A percentile compares a stretch with the other conserved stretches of the same genome.
phyloP scores from a whole-genome alignment of 2,113 vertebrate genomes.

The Leptocoma aspasia region DNA sequence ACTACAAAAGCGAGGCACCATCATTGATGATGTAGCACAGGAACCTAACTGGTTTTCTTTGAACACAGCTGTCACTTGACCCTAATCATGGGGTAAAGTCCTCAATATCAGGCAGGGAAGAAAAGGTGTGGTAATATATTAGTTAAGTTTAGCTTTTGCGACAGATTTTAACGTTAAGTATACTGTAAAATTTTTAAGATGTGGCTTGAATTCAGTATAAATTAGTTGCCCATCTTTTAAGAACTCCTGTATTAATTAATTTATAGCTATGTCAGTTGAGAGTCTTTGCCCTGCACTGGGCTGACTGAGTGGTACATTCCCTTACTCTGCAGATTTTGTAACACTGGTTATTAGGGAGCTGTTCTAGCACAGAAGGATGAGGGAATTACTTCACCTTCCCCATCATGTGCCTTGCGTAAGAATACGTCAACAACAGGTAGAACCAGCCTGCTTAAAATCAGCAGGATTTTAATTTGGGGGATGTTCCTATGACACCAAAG shows the following conservation, averaged over 20 bases:
- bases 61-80: not conserved
- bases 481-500: not conserved
- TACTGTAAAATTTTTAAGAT: not conserved
- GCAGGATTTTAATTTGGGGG: not conserved
- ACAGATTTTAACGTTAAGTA: not conserved
- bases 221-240: not conserved
- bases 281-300: not conserved
- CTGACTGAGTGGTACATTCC: not conserved
- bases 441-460: not conserved
- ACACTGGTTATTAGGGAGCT: not conserved
- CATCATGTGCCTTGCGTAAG: not conserved
- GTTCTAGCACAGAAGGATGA: not conserved
- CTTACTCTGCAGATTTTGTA: not conserved
- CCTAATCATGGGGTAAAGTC: not conserved
- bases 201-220: not conserved
- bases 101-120: not conserved
- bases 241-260: not conserved
- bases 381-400: not conserved
- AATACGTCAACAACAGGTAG: not conserved
- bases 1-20: not conserved
- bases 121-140: not conserved
- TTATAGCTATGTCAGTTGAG: not conserved
- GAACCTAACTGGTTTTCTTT: accelerated
- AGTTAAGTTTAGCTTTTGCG: not conserved
- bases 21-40: not conserved